Conservation (phyloP, 2,113 vertebrate species). For the Fulmarus glacialis region DNA sequence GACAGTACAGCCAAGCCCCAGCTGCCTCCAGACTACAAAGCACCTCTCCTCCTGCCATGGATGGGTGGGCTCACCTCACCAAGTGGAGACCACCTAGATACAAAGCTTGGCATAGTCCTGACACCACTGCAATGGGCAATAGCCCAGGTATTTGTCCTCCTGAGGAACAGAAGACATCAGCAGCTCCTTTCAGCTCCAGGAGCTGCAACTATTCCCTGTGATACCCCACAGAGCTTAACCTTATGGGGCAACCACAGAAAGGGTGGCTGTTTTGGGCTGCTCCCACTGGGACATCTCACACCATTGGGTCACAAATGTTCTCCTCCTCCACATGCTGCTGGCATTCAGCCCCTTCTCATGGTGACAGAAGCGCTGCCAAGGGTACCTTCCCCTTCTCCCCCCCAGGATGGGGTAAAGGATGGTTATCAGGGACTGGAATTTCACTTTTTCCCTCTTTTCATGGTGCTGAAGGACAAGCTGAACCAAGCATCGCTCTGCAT, state of each 20-base stretch:
- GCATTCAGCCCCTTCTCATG: background rate
- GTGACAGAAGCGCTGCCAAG: background rate
- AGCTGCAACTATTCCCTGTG: background rate
- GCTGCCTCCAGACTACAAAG: background rate
- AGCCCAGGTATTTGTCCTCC: background rate
- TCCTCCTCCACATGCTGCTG: background rate
- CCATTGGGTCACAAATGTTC: background rate
- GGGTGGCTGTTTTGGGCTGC: background rate
- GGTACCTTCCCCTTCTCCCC: background rate
- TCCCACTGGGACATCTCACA: background rate
- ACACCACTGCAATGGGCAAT: accelerated
- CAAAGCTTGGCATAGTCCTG: background rate
- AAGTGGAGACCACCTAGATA: background rate
- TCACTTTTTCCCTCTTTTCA: background rate
- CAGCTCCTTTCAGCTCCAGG: background rate
- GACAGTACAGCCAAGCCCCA: background rate
- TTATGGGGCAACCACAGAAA: background rate
- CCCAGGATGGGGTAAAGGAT: background rate
- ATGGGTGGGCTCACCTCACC: background rate
- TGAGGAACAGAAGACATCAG: background rate
- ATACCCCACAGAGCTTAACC: background rate
- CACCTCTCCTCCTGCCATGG: background rate
- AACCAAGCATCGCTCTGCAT: accelerated
- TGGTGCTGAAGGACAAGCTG: background rate
- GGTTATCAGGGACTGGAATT: background rate